phyloP scores from a whole-genome alignment of 2,797 vertebrate species.

The Denticeps clupeoides region DNA sequence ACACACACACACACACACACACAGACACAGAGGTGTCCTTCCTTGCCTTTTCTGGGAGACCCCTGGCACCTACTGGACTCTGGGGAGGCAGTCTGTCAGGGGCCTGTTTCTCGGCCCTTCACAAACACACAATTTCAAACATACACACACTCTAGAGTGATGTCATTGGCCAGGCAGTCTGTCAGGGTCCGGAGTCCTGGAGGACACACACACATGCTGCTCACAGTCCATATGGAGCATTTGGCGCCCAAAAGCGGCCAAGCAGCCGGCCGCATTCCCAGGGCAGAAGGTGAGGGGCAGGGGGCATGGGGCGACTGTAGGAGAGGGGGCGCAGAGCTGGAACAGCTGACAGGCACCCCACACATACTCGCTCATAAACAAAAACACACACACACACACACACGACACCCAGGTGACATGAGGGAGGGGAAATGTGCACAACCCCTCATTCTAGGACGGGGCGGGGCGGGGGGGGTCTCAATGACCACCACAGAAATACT shows the following conservation, averaged over 20 bases:
- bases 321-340: conserved; percentile 16
- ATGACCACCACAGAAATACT: neutral
- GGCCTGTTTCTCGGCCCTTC: conserved; percentile 22
- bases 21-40: conserved; percentile 24
- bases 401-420: conserved; percentile 24
- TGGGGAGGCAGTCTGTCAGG: conserved; percentile 26
- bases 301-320: conserved; percentile 13
- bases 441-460: neutral
- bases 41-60: conserved; percentile 15
- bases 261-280: conserved; percentile 67
- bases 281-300: conserved; percentile 64
- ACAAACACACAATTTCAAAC: conserved; percentile 11
- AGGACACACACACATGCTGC: conserved; percentile 37
- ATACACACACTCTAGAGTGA: conserved; percentile 22
- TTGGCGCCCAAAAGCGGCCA: conserved; percentile 62
- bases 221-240: conserved; percentile 61
- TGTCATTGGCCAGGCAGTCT: conserved; percentile 33
- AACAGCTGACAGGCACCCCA: conserved; percentile 26
- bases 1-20: conserved; percentile 24
- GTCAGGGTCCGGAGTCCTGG: conserved; percentile 39
- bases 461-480: neutral
- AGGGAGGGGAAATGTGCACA: neutral
- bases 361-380: neutral
- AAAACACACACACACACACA: conserved; percentile 9
- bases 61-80: conserved; percentile 20